Conservation (phyloP, 2,113 vertebrate genomes). For the Ahaetulla prasina region DNA sequence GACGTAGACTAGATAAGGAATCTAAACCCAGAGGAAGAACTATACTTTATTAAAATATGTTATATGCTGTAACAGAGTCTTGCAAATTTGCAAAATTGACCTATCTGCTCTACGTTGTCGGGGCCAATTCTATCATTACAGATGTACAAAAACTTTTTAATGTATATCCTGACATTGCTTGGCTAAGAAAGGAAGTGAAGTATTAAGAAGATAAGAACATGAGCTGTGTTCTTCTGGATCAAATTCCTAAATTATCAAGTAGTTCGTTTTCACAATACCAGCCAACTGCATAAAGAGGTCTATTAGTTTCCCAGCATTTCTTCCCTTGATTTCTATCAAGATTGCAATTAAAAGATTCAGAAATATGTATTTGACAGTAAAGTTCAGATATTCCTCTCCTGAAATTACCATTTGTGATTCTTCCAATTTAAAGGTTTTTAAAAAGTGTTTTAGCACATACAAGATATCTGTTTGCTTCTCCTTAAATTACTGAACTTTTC, state of each 20-base stretch:
- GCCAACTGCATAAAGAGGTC: neutral
- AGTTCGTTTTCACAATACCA: neutral
- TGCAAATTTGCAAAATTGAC: neutral
- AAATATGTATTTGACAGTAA: neutral
- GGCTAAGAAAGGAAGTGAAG: neutral
- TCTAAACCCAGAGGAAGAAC: neutral
- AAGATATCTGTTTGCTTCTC: neutral
- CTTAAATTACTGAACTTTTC: neutral
- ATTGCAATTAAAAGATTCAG: neutral
- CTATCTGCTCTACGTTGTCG: neutral
- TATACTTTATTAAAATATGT: neutral
- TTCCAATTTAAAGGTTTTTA: neutral
- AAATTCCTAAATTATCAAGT: neutral
- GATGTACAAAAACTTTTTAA: neutral
- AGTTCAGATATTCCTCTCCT: neutral
- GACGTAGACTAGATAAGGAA: neutral
- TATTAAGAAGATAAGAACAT: neutral
- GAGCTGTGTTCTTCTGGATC: neutral
- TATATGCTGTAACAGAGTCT: neutral
- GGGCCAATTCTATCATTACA: neutral
- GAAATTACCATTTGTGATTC: neutral
- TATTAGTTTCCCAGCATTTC: neutral
- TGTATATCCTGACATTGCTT: neutral
- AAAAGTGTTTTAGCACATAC: neutral
- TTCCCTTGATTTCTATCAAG: neutral